Conservation (phyloP, 1,140 invertebrate species). For the Oryctes rhinoceros region DNA sequence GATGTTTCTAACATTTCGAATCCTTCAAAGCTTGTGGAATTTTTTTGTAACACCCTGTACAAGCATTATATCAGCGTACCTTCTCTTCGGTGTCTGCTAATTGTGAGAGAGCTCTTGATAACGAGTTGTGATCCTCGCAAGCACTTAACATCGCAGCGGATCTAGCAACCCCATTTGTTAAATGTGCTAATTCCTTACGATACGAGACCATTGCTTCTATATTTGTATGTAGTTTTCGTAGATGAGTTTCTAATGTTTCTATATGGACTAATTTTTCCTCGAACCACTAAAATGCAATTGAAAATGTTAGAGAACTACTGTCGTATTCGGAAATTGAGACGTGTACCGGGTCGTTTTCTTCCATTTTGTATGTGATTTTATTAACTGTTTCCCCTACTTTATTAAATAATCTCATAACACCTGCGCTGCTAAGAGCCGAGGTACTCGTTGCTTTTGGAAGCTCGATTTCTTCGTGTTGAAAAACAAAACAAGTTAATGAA, state of each 20-base stretch:
- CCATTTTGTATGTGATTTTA: slow-evolving; percentile 99
- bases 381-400: slow-evolving; percentile 97
- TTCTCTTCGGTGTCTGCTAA: slow-evolving; percentile 92
- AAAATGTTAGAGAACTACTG: neutral
- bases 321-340: neutral
- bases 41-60: too few species aligned
- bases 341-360: slow-evolving; percentile 95
- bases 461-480: slow-evolving; percentile 75
- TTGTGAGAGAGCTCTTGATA: slow-evolving; percentile 92
- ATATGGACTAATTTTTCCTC: slow-evolving; percentile 94
- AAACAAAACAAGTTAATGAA: neutral
- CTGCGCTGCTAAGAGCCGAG: slow-evolving; percentile 94
- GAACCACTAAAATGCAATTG: slow-evolving; percentile 85
- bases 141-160: slow-evolving; percentile 91
- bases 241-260: slow-evolving; percentile 89
- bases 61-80: slow-evolving; percentile 55
- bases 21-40: too few species aligned
- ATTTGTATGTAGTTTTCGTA: slow-evolving; percentile 87
- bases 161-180: slow-evolving; percentile 85
- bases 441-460: slow-evolving; percentile 96
- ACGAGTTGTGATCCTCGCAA: slow-evolving; percentile 93
- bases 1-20: too few species aligned
- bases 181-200: slow-evolving; percentile 83
- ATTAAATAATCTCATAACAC: slow-evolving; percentile 93
- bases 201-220: slow-evolving; percentile 89